Percentiles rank a stretch among this genome's conserved stretches.
phyloP scores from a whole-genome alignment of 1,140 invertebrate species.

The Eubasilissa regina region DNA sequence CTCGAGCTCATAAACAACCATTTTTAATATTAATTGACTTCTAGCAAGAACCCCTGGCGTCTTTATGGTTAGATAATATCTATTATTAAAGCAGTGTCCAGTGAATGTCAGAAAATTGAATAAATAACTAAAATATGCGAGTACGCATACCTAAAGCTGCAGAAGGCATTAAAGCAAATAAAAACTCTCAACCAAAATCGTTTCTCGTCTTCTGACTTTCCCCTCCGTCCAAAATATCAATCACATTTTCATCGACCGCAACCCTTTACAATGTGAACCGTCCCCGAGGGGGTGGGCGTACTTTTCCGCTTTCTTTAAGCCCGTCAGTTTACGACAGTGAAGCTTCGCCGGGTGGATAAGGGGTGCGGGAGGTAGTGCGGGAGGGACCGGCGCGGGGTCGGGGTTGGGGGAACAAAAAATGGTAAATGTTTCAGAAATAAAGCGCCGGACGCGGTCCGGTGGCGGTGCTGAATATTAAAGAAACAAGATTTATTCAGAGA shows the following conservation, averaged over 20 bases:
- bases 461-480: conserved; percentile 40
- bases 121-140: neutral
- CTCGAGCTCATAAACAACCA: no score
- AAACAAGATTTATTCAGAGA: conserved; percentile 40
- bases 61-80: no score
- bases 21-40: no score
- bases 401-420: conserved; percentile 35
- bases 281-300: neutral
- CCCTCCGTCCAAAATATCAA: conserved; percentile 38
- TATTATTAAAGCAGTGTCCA: no score
- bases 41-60: no score
- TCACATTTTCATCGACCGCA: conserved; percentile 41
- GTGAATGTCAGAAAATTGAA: neutral
- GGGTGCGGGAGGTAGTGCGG: no score
- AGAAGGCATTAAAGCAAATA: conserved; percentile 7
- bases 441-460: conserved; percentile 7
- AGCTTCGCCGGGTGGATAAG: no score
- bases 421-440: conserved; percentile 46
- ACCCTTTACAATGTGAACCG: conserved; percentile 21
- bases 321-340: conserved; percentile 39
- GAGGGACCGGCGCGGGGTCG: neutral
- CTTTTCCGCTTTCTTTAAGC: conserved; percentile 36
- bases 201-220: conserved; percentile 23
- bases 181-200: conserved; percentile 6
- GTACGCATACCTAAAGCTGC: neutral